Evolutionary conservation across 2,797 vertebrate species (phyloP), one percentile per base, ranked within the genome.

Genomic region (Bovichtus diacanthus): DNA sequence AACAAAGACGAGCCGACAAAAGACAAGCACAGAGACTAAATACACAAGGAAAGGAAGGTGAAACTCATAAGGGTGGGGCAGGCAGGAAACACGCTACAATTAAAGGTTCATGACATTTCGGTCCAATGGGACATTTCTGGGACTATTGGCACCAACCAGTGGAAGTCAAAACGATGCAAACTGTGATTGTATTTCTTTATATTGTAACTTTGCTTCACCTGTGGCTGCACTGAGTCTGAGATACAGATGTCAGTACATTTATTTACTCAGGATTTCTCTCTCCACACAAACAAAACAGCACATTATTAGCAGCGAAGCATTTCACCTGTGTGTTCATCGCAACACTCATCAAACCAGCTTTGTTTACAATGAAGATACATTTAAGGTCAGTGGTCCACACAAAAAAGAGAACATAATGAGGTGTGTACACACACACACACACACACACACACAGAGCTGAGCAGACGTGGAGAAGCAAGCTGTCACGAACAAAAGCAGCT

Each of bases 401-500:
- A 58, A 27, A 44, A 50, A 62, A 63, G 6, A 46, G 76, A 56
- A 34, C 36, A 66, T 61, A 76, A 71, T 71, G 67, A 81, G 60
- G 46, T 70, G 21, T 1, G 41, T 53, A 60, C 39, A 21, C 38
- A 55, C 27, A 16, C 44, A 29, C 50, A 46, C 21, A 67, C 16
- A 69, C 34, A 54, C 50, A 54, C 27, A 34, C 46, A 55, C 15
- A 65, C 25, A 39, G 9, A 21, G 43, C 34, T 61, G 51, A 23
- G 38, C 10, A 43, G 43, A 55, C 2, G 9, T 38, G 21, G 36
- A 34, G n/a, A 41, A 50, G 51, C 62, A 29, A 21, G 21, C 61
- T 71, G 61, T 70, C 29, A 10, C 49, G 56, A 68, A 82, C 78
- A 80, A 58, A 70, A 50, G 50, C 62, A 69, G 21, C 67, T 34